Conservation (phyloP, 2,113 vertebrate genomes). For the Alligator sinensis region DNA sequence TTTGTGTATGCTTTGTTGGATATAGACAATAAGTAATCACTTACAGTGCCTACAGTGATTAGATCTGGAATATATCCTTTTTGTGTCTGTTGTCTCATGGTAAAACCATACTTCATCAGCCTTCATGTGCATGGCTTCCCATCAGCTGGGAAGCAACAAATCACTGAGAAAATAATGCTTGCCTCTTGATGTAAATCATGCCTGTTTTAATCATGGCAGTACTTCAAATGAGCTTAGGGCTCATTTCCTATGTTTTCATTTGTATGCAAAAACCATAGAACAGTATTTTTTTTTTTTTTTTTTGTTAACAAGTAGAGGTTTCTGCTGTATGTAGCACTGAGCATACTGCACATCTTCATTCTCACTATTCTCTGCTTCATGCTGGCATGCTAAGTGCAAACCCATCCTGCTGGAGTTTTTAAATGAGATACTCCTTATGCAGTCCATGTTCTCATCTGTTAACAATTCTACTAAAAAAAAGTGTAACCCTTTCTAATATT, state of each 20-base stretch:
- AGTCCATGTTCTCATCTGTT: not conserved
- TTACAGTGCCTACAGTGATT: not conserved
- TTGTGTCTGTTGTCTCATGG: not conserved
- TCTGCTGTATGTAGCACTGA: not conserved
- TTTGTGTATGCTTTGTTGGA: not conserved
- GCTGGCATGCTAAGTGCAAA: not conserved
- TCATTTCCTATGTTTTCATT: not conserved
- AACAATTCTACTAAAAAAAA: not conserved
- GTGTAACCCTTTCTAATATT: conserved; percentile 24
- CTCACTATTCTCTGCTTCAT: not conserved
- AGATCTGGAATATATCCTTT: not conserved
- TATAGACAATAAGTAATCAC: not conserved
- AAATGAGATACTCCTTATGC: not conserved
- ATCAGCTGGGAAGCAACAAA: not conserved
- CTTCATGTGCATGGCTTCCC: not conserved
- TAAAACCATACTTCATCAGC: no score
- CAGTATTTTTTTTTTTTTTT: not conserved
- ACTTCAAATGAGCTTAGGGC: not conserved
- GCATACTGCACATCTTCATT: rapidly evolving
- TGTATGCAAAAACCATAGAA: not conserved
- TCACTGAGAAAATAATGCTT: not conserved
- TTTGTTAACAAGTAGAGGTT: not conserved
- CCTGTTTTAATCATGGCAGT: not conserved
- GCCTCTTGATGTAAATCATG: not conserved
- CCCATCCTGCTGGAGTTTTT: rapidly evolving